Base-by-base conservation (phyloP, 2,797 vertebrate genomes). In the Pseudocheirus occidentalis region DNA sequence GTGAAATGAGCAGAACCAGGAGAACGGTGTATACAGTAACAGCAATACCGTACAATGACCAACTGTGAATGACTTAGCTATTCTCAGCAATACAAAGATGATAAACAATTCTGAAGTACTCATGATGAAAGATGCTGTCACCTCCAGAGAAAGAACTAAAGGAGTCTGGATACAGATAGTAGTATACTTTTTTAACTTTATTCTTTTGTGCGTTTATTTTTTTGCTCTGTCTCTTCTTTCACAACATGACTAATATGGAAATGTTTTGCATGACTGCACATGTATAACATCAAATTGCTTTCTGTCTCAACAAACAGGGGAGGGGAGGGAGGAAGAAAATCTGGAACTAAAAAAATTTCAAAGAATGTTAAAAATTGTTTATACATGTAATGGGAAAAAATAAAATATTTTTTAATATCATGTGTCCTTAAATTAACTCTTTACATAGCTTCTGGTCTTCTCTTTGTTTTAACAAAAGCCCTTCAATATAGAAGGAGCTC, bases 351-450 rank as follows among this genome's bases (percentile, higher is more conserved):
- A 66, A n/a, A n/a, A 16, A 5, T 40, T 73, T 40, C 18, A 66
- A 62, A 62, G 31, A 34, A n/a, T 73, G n/a, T 40, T 73, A 73
- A n/a, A 18, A 73, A 40, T 21, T 62, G 28, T 58, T 66, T 66
- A 18, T 66, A 66, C 14, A n/a, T n/a, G 14, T n/a, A 66, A 34
- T n/a, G 14, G 58, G 34, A 66, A 66, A 66, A 66, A 66, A 66
- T n/a, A n/a, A 66, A n/a, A 18, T 66, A n/a, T 66, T n/a, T 57
- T n/a, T n/a, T n/a, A n/a, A 66, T n/a, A 93, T 93, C 46, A 89
- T 55, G 11, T 10, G 9, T 40, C 52, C 91, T 91, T 52, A 34
- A 16, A 5, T 91, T 53, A n/a, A 58, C n/a, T 94, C 57, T 58
- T 50, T 5, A 6, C 16, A 11, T 21, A 55, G 73, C 90, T 94